These are phyloP conservation scores for Homarus americanus DNA, from an alignment of 1,140 invertebrate species.

Conservation along the genomic window DNA sequence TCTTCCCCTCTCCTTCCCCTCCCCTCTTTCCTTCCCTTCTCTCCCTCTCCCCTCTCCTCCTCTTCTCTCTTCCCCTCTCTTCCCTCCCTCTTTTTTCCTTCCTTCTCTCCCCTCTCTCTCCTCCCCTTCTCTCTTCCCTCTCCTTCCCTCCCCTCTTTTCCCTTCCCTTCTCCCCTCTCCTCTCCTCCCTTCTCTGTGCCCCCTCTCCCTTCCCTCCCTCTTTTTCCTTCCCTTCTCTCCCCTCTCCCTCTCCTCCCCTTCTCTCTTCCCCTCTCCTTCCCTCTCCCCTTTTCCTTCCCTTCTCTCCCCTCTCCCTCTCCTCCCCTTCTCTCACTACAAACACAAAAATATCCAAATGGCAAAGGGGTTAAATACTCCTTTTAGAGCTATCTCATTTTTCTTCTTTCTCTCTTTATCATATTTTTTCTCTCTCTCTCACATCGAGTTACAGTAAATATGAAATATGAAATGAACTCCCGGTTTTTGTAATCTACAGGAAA, in stretches of 20 bases:
- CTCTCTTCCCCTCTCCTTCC: constrained; percentile 8
- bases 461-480: too few species aligned
- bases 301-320: constrained; percentile 1
- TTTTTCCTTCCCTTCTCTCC: constrained; percentile 8
- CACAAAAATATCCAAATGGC: too few species aligned
- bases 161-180: too few species aligned
- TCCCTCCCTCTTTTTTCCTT: too few species aligned
- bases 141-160: constrained; percentile 9
- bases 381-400: background rate
- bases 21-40: constrained; percentile 9
- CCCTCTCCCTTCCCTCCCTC: too few species aligned
- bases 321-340: background rate
- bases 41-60: constrained; percentile 1
- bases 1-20: too few species aligned
- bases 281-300: constrained; percentile 8
- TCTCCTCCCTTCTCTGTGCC: too few species aligned
- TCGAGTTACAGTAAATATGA: too few species aligned
- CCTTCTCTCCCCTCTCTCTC: constrained; percentile 8
- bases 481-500: too few species aligned
- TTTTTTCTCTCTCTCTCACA: too few species aligned
- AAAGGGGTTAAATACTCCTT: background rate
- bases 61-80: constrained; percentile 10
- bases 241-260: constrained; percentile 8
- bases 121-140: too few species aligned
- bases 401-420: too few species aligned